phyloP scores from a whole-genome alignment of 2,888 invertebrate species.

The Brachyptera putata region DNA sequence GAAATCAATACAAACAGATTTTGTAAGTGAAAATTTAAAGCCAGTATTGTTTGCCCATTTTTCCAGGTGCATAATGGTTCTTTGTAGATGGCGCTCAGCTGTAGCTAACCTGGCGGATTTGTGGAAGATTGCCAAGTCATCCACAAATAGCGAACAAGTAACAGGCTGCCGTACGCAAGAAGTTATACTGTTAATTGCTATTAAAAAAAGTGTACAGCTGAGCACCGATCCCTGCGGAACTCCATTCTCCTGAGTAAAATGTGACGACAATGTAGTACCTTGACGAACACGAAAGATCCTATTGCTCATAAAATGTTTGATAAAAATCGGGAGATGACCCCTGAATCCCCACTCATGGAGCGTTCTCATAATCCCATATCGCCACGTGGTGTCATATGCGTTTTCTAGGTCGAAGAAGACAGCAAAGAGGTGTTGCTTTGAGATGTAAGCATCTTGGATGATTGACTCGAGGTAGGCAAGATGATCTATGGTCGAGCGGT shows the following conservation, averaged over 20 bases:
- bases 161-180: conserved; percentile 1
- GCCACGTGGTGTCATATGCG: conserved; percentile 33
- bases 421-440: conserved; percentile 32
- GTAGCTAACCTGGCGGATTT: neutral
- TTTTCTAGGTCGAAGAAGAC: conserved; percentile 34
- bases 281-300: conserved; percentile 10
- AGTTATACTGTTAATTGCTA: conserved; percentile 22
- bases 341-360: conserved; percentile 29
- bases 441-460: conserved; percentile 32
- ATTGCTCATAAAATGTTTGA: conserved; percentile 21
- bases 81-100: neutral
- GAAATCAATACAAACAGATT: conserved; percentile 16
- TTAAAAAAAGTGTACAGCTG: conserved; percentile 17
- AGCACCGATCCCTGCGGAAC: conserved; percentile 27
- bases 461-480: conserved; percentile 30
- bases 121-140: conserved; percentile 17
- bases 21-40: conserved; percentile 9
- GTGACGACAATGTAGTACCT: conserved; percentile 7
- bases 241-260: conserved; percentile 9
- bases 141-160: conserved; percentile 15
- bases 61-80: conserved; percentile 4
- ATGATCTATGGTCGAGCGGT: conserved; percentile 14
- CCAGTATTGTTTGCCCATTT: conserved; percentile 10
- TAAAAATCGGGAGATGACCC: conserved; percentile 30
- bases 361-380: conserved; percentile 26